Evolutionary conservation across 2,113 vertebrate genomes (phyloP).

Genomic region (Corythaixoides concolor): DNA sequence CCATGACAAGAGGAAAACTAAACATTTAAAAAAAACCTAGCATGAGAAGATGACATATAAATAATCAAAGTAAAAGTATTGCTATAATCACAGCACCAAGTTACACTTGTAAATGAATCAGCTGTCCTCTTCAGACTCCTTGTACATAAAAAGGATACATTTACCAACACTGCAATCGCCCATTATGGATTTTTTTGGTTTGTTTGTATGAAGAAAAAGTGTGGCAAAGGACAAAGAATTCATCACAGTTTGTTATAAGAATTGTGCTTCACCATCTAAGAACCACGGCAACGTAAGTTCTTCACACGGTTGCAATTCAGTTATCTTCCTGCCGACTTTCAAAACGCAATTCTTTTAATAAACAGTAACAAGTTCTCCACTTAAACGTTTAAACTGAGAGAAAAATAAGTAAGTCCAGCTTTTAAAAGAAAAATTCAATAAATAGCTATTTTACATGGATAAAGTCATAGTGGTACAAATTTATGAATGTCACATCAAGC

Average conservation of each 20-base stretch:
- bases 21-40: constrained; percentile 55
- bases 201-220: constrained; percentile 64
- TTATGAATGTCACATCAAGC: constrained; percentile 82
- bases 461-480: constrained; percentile 88
- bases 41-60: constrained; percentile 55
- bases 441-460: constrained; percentile 88
- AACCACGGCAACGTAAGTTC: constrained; percentile 62
- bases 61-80: constrained; percentile 76
- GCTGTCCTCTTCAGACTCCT: constrained; percentile 63
- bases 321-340: constrained; percentile 41
- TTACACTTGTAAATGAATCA: constrained; percentile 73
- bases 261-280: constrained; percentile 73
- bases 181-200: constrained; percentile 78
- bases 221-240: constrained; percentile 72
- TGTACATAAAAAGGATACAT: constrained; percentile 63
- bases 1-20: constrained; percentile 73
- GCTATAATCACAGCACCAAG: constrained; percentile 82
- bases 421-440: constrained; percentile 79
- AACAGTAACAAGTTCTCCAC: constrained; percentile 79
- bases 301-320: constrained; percentile 37
- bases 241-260: constrained; percentile 82
- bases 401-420: constrained; percentile 72
- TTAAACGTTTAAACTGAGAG: constrained; percentile 71
- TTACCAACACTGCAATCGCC: constrained; percentile 70
- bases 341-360: constrained; percentile 80